These are phyloP conservation scores for Amphipyra tragopoginis DNA, from an alignment of 2,888 invertebrate species.

Conservation along the genomic window DNA sequence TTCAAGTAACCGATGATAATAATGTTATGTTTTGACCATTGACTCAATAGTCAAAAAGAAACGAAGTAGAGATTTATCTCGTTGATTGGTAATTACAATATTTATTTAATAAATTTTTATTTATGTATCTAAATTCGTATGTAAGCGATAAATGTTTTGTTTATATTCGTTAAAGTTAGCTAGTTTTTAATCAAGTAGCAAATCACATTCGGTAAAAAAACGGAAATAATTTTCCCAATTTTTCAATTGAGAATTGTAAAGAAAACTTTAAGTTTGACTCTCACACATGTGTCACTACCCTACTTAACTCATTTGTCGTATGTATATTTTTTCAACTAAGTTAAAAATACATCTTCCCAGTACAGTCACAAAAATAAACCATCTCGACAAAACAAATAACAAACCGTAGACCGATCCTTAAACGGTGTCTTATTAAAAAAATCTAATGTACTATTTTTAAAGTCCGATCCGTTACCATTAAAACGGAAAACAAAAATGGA, in stretches of 20 bases:
- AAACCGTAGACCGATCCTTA: conserved; percentile 30
- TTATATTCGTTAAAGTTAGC: too few species aligned
- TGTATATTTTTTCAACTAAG: conserved; percentile 15
- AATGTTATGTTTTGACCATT: conserved; percentile 24
- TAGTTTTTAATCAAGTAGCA: too few species aligned
- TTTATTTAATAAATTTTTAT: too few species aligned
- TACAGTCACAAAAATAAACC: conserved; percentile 39
- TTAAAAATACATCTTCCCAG: conserved; percentile 35
- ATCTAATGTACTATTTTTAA: conserved; percentile 54
- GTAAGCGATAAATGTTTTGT: too few species aligned
- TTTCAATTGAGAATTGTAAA: background rate
- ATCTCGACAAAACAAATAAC: conserved; percentile 40
- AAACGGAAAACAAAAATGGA: conserved; percentile 50
- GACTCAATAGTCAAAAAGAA: background rate
- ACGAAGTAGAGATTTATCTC: background rate
- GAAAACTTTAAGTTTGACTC: background rate
- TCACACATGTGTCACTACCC: background rate
- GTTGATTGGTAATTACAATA: background rate
- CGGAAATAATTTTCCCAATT: background rate
- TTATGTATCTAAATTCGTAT: too few species aligned
- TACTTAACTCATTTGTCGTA: too few species aligned
- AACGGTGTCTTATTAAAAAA: conserved; percentile 39
- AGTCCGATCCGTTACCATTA: conserved; percentile 57
- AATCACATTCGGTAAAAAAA: too few species aligned
- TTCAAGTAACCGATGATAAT: conserved; percentile 31